These are phyloP conservation scores for Metellina segmentata DNA, from an alignment of 2,888 invertebrate genomes.

Conservation along the genomic window DNA sequence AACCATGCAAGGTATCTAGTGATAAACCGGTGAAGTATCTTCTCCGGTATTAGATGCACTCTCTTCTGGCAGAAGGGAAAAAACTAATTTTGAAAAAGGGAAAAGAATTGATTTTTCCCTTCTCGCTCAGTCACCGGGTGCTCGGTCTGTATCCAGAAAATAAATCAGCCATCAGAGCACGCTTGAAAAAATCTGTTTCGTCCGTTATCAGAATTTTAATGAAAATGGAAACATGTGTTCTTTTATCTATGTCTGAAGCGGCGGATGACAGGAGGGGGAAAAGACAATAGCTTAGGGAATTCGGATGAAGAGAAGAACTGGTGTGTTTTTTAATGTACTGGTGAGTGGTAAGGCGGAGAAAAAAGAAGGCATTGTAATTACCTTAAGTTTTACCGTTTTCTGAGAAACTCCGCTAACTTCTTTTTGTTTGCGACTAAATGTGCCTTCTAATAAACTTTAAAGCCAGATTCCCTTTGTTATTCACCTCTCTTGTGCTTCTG, in stretches of 20 bases:
- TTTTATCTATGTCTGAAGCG: neutral
- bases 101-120: conserved; percentile 9
- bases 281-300: conserved; percentile 1
- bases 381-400: neutral
- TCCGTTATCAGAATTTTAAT: conserved; percentile 38
- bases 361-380: neutral
- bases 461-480: neutral
- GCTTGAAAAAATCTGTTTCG: conserved; percentile 1
- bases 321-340: neutral
- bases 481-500: neutral
- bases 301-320: neutral
- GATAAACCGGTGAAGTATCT: conserved; percentile 20
- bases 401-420: neutral
- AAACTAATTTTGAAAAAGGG: conserved; percentile 38
- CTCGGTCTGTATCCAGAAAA: neutral
- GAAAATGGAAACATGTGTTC: conserved; percentile 31
- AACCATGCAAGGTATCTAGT: conserved; percentile 3
- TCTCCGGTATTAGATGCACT: neutral
- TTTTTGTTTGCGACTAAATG: neutral
- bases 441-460: neutral
- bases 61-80: neutral
- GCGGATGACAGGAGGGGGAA: neutral
- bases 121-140: neutral
- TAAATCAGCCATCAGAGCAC: conserved; percentile 36
- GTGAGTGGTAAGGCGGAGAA: neutral